Percentiles rank a stretch among this genome's conserved stretches.
Evolutionary conservation across 2,888 invertebrate genomes (phyloP).

Genomic region (Boloria euphrosyne): DNA sequence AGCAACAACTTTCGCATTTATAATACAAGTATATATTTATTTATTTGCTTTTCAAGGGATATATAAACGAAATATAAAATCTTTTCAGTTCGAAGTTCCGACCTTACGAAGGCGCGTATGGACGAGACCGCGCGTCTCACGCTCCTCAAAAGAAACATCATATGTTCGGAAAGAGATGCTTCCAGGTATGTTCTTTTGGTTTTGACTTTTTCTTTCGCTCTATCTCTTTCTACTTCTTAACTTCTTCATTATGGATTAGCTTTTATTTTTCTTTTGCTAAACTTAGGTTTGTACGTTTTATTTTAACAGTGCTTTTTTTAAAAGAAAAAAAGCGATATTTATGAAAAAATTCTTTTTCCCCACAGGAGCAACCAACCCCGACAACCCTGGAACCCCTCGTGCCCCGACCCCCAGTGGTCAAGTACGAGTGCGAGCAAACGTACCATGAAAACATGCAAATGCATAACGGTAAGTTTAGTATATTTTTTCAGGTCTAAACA

Average conservation of each 20-base stretch:
- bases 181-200: constrained; percentile 80
- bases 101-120: constrained; percentile 82
- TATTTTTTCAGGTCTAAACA: too few relatives aligned
- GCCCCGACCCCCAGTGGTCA: constrained; percentile 60
- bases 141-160: constrained; percentile 93
- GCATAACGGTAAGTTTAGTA: constrained; percentile 61
- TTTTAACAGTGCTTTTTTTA: too few relatives aligned
- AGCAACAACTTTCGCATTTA: too few relatives aligned
- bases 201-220: neutral
- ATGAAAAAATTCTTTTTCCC: too few relatives aligned
- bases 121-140: constrained; percentile 70
- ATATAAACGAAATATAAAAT: too few relatives aligned
- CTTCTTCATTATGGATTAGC: neutral
- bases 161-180: constrained; percentile 94
- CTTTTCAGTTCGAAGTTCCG: constrained; percentile 83
- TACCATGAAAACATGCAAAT: constrained; percentile 71
- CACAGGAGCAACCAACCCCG: constrained; percentile 56
- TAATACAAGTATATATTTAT: too few relatives aligned
- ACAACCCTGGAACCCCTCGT: constrained; percentile 55
- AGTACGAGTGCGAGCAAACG: constrained; percentile 74
- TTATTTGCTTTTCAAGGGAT: too few relatives aligned
- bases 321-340: too few relatives aligned
- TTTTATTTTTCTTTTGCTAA: too few relatives aligned
- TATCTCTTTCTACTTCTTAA: neutral
- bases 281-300: too few relatives aligned